These are phyloP conservation scores for Microplitis manilae DNA, from an alignment of 2,888 invertebrate species.

Conservation along the genomic window DNA sequence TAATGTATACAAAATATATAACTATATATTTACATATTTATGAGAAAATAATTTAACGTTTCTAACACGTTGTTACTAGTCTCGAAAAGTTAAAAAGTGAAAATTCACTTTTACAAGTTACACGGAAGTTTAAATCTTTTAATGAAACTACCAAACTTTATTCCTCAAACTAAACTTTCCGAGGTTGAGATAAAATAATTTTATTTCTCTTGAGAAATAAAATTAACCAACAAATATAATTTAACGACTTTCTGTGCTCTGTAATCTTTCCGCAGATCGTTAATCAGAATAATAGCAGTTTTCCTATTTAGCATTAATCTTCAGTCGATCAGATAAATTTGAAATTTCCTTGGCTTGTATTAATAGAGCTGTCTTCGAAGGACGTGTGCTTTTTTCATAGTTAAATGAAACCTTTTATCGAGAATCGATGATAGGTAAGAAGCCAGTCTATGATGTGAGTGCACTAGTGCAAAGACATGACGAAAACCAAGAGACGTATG, in stretches of 20 bases:
- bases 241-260: slow-evolving; percentile 3
- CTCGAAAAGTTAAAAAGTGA: slow-evolving; percentile 31
- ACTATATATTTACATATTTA: slow-evolving; percentile 34
- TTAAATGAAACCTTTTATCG: neutral
- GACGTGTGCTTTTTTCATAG: neutral
- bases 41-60: slow-evolving; percentile 14
- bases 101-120: slow-evolving; percentile 51
- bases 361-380: too few species aligned
- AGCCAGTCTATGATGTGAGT: slow-evolving; percentile 4
- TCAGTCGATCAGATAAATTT: neutral
- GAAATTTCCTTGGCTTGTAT: neutral
- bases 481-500: neutral
- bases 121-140: slow-evolving; percentile 53
- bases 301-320: neutral
- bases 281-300: neutral
- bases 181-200: slow-evolving; percentile 35
- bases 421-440: slow-evolving; percentile 6
- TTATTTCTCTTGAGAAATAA: slow-evolving; percentile 10
- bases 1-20: slow-evolving; percentile 3
- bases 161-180: slow-evolving; percentile 12
- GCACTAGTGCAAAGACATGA: neutral
- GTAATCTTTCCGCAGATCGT: neutral
- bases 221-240: neutral
- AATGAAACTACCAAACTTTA: slow-evolving; percentile 47
- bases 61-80: slow-evolving; percentile 18